Evolutionary conservation across 2,113 vertebrate genomes (phyloP).

Genomic region (Salvator merianae): DNA sequence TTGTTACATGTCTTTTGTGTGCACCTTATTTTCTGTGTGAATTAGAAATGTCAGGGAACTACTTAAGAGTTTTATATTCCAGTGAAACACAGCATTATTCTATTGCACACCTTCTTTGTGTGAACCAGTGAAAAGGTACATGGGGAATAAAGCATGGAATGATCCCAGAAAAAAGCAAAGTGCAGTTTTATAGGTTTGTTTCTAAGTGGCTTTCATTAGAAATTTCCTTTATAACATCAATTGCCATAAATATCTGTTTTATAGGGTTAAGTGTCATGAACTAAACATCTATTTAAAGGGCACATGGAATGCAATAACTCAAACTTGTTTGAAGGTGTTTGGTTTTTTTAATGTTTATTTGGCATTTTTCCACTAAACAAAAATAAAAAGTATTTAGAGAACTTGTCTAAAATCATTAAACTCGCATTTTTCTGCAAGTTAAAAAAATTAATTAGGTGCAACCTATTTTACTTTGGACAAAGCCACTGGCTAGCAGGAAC

Average conservation of each 20-base stretch:
- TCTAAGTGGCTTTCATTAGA: not conserved
- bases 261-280: conserved; percentile 27
- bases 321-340: not conserved
- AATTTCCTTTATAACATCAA: not conserved
- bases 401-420: conserved; percentile 47
- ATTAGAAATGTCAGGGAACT: conserved; percentile 50
- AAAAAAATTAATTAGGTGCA: conserved; percentile 35
- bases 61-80: conserved; percentile 48
- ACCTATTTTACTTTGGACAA: conserved; percentile 55
- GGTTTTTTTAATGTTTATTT: not conserved
- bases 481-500: not conserved
- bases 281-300: conserved; percentile 17
- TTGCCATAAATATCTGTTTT: not conserved
- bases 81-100: conserved; percentile 46
- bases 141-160: conserved; percentile 3
- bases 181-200: not conserved
- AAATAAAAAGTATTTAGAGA: not conserved
- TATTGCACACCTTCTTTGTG: conserved; percentile 62
- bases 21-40: conserved; percentile 63
- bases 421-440: conserved; percentile 40
- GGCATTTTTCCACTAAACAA: not conserved
- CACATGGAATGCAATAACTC: not conserved
- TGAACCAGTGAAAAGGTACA: conserved; percentile 50
- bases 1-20: conserved; percentile 49
- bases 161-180: not conserved